These are phyloP conservation scores for Amblyopsis rosae DNA, from an alignment of 2,113 vertebrate species.

Conservation along the genomic window DNA sequence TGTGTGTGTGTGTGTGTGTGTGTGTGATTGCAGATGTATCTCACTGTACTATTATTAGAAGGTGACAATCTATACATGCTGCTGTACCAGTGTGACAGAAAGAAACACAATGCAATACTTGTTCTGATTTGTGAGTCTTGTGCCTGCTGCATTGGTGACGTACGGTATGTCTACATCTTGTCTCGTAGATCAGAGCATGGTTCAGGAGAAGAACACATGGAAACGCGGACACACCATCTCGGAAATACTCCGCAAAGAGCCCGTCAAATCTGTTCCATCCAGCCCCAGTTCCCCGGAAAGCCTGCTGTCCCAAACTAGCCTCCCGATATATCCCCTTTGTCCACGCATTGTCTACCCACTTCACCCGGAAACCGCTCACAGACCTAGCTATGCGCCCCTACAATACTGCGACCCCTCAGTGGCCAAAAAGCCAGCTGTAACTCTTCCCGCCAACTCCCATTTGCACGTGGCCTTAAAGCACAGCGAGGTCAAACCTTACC, in stretches of 20 bases:
- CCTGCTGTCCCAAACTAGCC: slow-evolving; percentile 31
- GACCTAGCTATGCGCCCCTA: slow-evolving; percentile 41
- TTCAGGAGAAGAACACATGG: slow-evolving; percentile 28
- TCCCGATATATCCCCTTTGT: slow-evolving; percentile 49
- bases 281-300: slow-evolving; percentile 13
- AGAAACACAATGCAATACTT: neutral
- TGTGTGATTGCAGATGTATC: neutral
- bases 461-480: slow-evolving; percentile 50
- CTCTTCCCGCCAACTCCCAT: slow-evolving; percentile 27
- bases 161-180: neutral
- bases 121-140: neutral
- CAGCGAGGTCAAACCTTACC: slow-evolving; percentile 43
- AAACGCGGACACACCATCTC: slow-evolving; percentile 71
- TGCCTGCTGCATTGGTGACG: slow-evolving; percentile 9
- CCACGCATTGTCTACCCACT: slow-evolving; percentile 57
- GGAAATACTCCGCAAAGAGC: slow-evolving; percentile 67
- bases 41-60: neutral
- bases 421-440: slow-evolving; percentile 40
- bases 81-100: neutral
- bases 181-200: slow-evolving; percentile 44
- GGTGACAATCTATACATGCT: neutral
- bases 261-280: slow-evolving; percentile 28
- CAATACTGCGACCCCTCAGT: slow-evolving; percentile 39
- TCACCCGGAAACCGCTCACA: slow-evolving; percentile 37
- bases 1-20: neutral